Evolutionary conservation across 2,113 vertebrate species (phyloP).

Genomic region (Romanogobio albipinnatus): DNA sequence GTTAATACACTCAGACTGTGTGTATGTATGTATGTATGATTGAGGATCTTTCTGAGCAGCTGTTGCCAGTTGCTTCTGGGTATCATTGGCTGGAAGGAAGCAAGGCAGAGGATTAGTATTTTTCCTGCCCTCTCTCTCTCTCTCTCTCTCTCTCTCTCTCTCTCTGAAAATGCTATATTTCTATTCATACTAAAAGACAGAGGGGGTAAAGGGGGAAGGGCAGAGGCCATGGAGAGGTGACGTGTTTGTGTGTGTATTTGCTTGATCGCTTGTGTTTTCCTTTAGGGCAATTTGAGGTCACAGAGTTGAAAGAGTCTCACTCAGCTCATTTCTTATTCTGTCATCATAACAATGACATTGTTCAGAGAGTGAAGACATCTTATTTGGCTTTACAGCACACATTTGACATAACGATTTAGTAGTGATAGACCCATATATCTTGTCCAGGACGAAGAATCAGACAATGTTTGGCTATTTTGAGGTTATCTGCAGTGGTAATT

Average conservation of each 20-base stretch:
- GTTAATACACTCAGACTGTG: constrained; percentile 17
- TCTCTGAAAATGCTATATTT: background rate
- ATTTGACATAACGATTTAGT: background rate
- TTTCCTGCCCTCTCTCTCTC: constrained; percentile 37
- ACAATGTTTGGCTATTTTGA: background rate
- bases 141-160: constrained; percentile 2
- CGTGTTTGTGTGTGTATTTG: constrained; percentile 39
- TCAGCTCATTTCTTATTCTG: constrained; percentile 43
- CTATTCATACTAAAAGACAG: constrained; percentile 28
- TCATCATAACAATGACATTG: constrained; percentile 2
- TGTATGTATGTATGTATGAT: constrained; percentile 36
- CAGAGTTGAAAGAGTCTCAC: constrained; percentile 60
- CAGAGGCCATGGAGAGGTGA: constrained; percentile 2
- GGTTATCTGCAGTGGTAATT: background rate
- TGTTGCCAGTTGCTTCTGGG: constrained; percentile 60
- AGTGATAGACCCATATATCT: background rate
- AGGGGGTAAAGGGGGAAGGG: constrained; percentile 26
- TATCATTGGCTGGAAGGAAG: constrained; percentile 49
- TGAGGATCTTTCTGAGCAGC: constrained; percentile 47
- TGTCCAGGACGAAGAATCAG: background rate
- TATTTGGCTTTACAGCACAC: background rate
- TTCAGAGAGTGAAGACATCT: background rate
- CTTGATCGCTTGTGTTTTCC: constrained; percentile 44
- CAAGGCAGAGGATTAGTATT: constrained; percentile 51
- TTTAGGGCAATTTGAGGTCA: constrained; percentile 61